Conservation (phyloP, 2,888 invertebrate species). For the Synanthedon andrenaeformis region DNA sequence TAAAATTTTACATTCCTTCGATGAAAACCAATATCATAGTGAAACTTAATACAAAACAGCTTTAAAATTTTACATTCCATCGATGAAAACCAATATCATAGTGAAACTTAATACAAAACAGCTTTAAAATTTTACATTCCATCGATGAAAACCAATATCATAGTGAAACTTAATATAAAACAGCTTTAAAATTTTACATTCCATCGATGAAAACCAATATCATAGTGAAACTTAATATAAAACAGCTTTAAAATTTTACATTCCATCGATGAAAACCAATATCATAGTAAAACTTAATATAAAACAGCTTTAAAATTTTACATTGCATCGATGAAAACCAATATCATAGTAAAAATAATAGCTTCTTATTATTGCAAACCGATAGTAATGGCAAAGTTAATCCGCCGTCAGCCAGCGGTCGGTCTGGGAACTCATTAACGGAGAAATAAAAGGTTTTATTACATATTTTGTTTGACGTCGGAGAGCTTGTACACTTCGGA, state of each 20-base stretch:
- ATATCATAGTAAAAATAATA: background rate
- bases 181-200: too few species aligned
- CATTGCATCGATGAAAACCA: background rate
- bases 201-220: background rate
- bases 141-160: background rate
- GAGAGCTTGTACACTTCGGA: background rate
- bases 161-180: too few species aligned
- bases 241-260: too few species aligned
- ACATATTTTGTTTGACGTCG: constrained; percentile 52
- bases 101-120: too few species aligned
- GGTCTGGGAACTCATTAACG: constrained; percentile 9
- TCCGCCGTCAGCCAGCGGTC: constrained; percentile 7
- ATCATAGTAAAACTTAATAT: background rate
- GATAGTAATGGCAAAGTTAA: constrained; percentile 5
- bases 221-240: background rate
- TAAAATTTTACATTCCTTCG: too few species aligned
- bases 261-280: background rate
- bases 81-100: background rate
- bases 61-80: too few species aligned
- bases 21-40: background rate
- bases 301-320: too few species aligned
- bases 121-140: too few species aligned
- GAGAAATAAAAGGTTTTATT: constrained; percentile 29
- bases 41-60: too few species aligned
- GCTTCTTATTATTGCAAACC: background rate